A percentile compares a stretch with the other conserved stretches of the same genome.
Conservation (phyloP, 2,113 vertebrate genomes). For the Callithrix jacchus region DNA sequence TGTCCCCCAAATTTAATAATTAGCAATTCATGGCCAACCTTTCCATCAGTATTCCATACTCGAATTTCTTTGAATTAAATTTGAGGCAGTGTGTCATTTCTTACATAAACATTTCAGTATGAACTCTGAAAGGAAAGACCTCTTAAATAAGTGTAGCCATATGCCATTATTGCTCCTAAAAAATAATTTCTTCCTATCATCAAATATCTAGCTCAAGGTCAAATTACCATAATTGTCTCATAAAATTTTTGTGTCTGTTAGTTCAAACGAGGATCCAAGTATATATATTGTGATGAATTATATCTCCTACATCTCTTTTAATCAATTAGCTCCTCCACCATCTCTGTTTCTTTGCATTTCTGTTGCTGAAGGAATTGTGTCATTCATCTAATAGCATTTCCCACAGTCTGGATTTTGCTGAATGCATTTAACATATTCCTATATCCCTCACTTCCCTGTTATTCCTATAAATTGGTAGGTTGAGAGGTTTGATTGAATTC, state of each 20-base stretch:
- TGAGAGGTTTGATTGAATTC: background rate
- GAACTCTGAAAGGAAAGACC: background rate
- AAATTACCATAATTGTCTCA: background rate
- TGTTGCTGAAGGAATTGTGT: background rate
- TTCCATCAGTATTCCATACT: background rate
- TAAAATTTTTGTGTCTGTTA: background rate
- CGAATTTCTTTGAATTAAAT: background rate
- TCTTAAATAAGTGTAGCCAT: background rate
- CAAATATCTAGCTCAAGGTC: constrained; percentile 8
- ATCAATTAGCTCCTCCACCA: background rate
- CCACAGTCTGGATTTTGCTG: background rate
- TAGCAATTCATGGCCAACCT: background rate
- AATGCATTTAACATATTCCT: background rate
- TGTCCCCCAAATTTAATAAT: background rate
- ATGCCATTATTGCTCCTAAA: background rate
- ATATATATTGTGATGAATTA: background rate
- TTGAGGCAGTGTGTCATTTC: background rate
- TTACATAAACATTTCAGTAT: background rate
- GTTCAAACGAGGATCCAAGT: background rate
- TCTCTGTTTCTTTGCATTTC: background rate
- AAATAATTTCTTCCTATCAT: background rate
- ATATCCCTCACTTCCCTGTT: background rate
- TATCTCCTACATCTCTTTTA: background rate
- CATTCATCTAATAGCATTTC: background rate
- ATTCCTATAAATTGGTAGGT: background rate